Base-by-base conservation (phyloP, 2,113 vertebrate species). In the Carassius carassius region DNA sequence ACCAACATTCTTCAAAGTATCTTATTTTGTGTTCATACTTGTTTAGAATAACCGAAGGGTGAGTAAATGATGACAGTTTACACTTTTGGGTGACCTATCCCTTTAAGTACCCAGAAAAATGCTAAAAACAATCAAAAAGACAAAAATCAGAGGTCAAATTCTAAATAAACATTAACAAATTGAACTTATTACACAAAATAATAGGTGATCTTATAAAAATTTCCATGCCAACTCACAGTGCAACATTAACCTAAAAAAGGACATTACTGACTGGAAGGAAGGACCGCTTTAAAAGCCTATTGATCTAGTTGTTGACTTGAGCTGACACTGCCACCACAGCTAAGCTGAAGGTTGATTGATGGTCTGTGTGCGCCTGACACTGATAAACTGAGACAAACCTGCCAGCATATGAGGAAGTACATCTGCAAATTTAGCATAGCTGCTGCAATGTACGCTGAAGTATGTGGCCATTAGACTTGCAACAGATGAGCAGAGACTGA, bases 291-390 rank as follows among this genome's bases (percentile, higher is more conserved):
- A 54, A 81, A 54, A 32, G 63, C 3, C 25, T 81, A 69, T 51
- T 69, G 79, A 81, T 81, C 62, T 81, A 81, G 58, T 37, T 58
- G 75, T 78, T 78, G n/a, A 63, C 78, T 81, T 35, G 63, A 81
- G 44, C 63, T 69, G 62, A 51, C 47, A 67, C 44, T n/a, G 63
- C 47, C 44, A 67, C 60, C 44, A 10, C 44, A 69, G 79, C 63
- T 81, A 21, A 81, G 44, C 44, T n/a, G 63, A 81, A 14, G 79
- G 44, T 49, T 81, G 79, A 69, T 69, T 81, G 60, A 81, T 69
- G 44, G 63, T 54, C 62, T 81, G 62, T 14, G 13, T 63, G 63
- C 10, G 13, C 10, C 5, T 81, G 79, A 49, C 23, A 81, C 44
- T 51, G 62, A 81, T 69, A 51, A 47, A 81, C 19, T 51, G 16